Conservation (phyloP, 2,113 vertebrate species). For the Thymallus thymallus region DNA sequence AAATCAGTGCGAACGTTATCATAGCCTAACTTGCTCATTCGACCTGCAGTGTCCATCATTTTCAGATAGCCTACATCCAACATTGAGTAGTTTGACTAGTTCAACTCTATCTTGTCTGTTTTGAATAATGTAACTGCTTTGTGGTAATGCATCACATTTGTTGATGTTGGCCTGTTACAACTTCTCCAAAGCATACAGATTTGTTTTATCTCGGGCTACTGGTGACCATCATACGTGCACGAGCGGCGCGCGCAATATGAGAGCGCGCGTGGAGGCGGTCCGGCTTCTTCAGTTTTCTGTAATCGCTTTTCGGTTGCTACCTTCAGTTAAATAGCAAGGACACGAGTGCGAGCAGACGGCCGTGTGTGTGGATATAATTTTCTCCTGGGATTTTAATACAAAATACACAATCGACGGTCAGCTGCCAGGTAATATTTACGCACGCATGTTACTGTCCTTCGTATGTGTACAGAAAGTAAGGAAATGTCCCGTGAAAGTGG, state of each 20-base stretch:
- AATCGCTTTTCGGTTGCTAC: conserved; percentile 68
- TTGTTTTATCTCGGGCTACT: no score
- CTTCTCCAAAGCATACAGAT: no score
- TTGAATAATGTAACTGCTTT: background rate
- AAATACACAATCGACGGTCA: conserved; percentile 69
- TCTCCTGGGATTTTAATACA: conserved; percentile 63
- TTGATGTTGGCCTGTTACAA: no score
- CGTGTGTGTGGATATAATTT: conserved; percentile 60
- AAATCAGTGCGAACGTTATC: no score
- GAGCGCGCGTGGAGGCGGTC: conserved; percentile 79
- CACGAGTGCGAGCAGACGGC: conserved; percentile 70
- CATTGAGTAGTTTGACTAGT: no score
- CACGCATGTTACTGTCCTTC: conserved; percentile 18
- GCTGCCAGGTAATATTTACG: conserved; percentile 64
- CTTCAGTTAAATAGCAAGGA: conserved; percentile 75
- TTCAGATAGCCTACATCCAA: no score
- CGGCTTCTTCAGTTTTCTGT: conserved; percentile 66
- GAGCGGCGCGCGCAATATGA: conserved; percentile 52
- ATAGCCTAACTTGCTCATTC: no score
- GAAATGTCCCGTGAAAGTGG: conserved; percentile 72
- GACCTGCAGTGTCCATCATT: no score
- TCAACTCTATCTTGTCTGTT: no score
- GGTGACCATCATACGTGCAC: conserved; percentile 38
- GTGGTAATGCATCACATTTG: no score
- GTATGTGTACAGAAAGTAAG: conserved; percentile 57